Evolutionary conservation across 2,113 vertebrate species (phyloP), one percentile per base, ranked within the genome.

Genomic region (Lepidothrix coronata): DNA sequence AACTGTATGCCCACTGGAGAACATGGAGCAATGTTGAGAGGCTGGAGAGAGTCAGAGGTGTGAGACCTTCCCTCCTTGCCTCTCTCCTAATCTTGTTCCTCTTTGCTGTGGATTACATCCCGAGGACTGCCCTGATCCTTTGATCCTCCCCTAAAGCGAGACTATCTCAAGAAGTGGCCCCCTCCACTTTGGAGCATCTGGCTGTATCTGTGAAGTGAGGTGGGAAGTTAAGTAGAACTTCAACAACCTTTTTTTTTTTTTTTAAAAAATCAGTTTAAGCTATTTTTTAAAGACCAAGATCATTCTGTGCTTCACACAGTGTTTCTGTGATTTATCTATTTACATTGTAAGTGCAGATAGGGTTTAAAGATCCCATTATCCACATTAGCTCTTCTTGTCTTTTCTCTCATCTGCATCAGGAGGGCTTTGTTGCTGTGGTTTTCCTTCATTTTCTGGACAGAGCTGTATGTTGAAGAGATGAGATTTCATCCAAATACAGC

Each of bases 21-120:
- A 15, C 2, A 3, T 14, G 22, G 41, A 73, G 18, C 0, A 3
- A n/a, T 1, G 15, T 6, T 2, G 4, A 79, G 46, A 70, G 13
- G 43, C 25, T 95, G 63, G 46, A 79, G 51, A 41, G 37, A 71
- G 51, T 8, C 48, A 28, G 44, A 80, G 17, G 19, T 83, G 41
- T 57, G 82, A 66, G 27, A 22, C 8, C 48, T 70, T 81, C 68
- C 57, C 12, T 86, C 0, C 0, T 31, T 77, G n/a, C 55, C 17
- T 88, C 39, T 67, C 33, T 80, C 54, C 20, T 78, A 61, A 74
- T 91, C 82, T 94, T 2, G 3, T 68, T 54, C 51, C 61, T 81
- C 57, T 83, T 90, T 88, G 14, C 61, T 78, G 71, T 20, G 39
- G 65, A 72, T 96, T 93, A 85, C 35, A 48, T 66, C 37, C 68